Conservation (phyloP, 2,797 vertebrate genomes). For the Peromyscus eremicus region DNA sequence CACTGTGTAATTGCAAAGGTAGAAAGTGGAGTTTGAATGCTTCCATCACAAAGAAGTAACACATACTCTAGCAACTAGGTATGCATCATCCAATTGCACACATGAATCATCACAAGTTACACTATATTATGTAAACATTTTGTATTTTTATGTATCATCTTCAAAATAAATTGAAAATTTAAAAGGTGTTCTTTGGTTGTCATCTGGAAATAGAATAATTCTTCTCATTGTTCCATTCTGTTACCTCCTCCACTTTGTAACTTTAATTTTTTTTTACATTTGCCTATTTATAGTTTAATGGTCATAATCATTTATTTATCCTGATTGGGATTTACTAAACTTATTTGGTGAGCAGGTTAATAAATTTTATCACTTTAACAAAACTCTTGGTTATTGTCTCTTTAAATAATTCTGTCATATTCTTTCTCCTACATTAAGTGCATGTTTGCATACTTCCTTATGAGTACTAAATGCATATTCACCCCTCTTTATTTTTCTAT, state of each 20-base stretch:
- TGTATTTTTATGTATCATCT: neutral
- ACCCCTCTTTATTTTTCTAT: neutral
- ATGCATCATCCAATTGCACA: neutral
- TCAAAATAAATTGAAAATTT: neutral
- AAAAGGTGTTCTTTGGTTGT: neutral
- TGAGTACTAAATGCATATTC: neutral
- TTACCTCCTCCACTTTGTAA: neutral
- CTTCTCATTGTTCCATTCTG: neutral
- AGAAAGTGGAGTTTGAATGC: neutral
- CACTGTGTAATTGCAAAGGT: neutral
- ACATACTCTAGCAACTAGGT: neutral
- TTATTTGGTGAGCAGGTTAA: neutral
- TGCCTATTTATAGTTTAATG: neutral
- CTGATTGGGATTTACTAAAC: neutral
- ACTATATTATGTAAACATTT: neutral
- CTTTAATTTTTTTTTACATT: neutral
- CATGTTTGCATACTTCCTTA: neutral
- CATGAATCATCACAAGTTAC: neutral
- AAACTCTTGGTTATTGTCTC: neutral
- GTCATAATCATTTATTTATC: neutral
- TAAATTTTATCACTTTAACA: neutral
- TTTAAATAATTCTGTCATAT: neutral
- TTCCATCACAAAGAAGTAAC: neutral
- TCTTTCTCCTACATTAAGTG: neutral
- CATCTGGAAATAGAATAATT: neutral